Percentiles rank a stretch among this genome's conserved stretches.
Conservation (phyloP, 2,113 vertebrate species). For the Amphiprion percula region DNA sequence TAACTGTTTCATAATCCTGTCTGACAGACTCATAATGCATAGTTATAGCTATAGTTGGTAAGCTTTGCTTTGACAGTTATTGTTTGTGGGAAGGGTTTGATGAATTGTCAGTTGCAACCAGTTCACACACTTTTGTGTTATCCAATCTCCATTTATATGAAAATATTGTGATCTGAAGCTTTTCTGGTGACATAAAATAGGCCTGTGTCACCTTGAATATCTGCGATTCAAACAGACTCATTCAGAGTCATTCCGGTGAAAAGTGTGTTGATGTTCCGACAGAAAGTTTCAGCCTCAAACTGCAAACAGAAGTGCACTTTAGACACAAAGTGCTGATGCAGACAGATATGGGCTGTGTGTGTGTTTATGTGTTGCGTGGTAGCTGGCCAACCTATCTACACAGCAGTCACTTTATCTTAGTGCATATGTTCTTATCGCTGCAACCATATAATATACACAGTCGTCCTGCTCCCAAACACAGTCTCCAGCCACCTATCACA, state of each 20-base stretch:
- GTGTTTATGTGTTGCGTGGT: constrained; percentile 14
- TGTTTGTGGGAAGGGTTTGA: too few species aligned
- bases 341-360: constrained; percentile 16
- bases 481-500: too few species aligned
- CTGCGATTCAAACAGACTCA: constrained; percentile 1
- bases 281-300: constrained; percentile 30
- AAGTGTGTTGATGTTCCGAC: constrained; percentile 19
- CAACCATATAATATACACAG: constrained; percentile 35
- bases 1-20: too few species aligned
- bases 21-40: too few species aligned
- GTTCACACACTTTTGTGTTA: not conserved
- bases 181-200: not conserved
- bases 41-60: too few species aligned
- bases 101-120: not conserved
- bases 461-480: too few species aligned
- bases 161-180: not conserved
- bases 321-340: constrained; percentile 54
- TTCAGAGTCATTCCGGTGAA: constrained; percentile 7
- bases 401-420: constrained; percentile 54
- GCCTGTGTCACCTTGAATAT: not conserved
- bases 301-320: constrained; percentile 42
- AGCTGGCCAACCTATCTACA: constrained; percentile 31
- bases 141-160: not conserved
- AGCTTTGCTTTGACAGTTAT: too few species aligned
- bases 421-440: constrained; percentile 57